Base-by-base conservation (phyloP, 2,888 invertebrate species). In the Lomographa bimaculata region DNA sequence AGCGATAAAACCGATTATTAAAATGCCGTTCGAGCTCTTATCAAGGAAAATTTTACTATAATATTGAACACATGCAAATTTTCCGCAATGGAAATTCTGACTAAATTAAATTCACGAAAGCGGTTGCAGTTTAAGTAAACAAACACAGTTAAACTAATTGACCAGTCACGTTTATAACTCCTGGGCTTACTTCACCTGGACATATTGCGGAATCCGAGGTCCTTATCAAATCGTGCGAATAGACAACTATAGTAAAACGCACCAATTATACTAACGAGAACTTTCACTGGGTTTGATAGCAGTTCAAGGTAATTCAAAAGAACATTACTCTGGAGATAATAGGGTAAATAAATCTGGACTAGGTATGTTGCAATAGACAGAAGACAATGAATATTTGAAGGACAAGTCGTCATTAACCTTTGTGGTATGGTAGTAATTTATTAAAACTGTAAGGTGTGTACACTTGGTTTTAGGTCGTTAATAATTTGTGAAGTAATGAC, bases 231-330 rank as follows among this genome's bases (percentile, higher is more conserved):
- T 75, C 71, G 75, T 78, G 74, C 71, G 71, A 76, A 78, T 70
- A 71, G 65, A 78, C 70, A 60, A 64, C 64, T 67, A 57, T 65
- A 71, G 39, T 29, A 58, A 55, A 65, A 71, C 67, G 64, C 60
- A 75, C 74, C 79, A 84, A 83, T 87, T 85, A 83, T 44, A 73
- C 78, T 79, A 82, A 84, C 81, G 78, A 86, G 72, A 64, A 85
- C 87, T 86, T 86, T 87, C 85, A 82, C 86, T 81, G 58, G 48
- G 43, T 53, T 60, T 69, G 75, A 79, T 80, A 80, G 54, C 75
- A 69, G 79, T 83, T 81, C 83, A 83, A 85, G 81, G 84, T 79
- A 63, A 79, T 71, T 76, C 62, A 57, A 70, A 60, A 66, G 55
- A 70, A 70, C 61, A 63, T 71, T 65, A 69, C 68, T 67, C 58